Conservation (phyloP, 1,140 invertebrate genomes). For the Brachionus plicatilis region DNA sequence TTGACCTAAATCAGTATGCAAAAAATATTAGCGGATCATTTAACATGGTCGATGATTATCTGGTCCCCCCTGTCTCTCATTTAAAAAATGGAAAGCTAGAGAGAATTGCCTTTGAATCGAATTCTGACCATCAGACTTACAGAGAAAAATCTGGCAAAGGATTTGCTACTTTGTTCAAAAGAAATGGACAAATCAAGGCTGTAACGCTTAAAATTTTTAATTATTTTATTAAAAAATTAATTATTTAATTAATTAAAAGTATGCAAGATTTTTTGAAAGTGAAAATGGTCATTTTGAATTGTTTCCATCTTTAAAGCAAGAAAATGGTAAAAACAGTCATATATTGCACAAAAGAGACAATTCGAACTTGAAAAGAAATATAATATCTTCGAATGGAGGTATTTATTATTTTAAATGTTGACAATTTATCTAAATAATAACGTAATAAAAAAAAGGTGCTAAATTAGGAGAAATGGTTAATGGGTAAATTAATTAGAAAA, state of each 20-base stretch:
- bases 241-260: neutral
- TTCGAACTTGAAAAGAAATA: neutral
- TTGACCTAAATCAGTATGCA: neutral
- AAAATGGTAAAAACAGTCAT: neutral
- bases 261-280: neutral
- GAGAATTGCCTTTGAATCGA: neutral
- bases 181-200: neutral
- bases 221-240: neutral
- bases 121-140: neutral
- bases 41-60: neutral
- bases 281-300: neutral
- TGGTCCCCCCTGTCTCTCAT: neutral
- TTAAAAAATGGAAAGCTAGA: neutral
- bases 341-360: neutral
- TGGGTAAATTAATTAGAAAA: neutral
- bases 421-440: neutral
- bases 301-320: neutral
- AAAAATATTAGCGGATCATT: neutral
- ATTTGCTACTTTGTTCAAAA: neutral
- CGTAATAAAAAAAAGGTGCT: neutral
- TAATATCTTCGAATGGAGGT: neutral
- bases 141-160: neutral
- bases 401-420: neutral
- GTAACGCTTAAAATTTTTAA: neutral
- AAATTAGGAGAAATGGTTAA: neutral